These are phyloP conservation scores for Suillia variegata DNA, from an alignment of 2,888 invertebrate genomes.

Conservation along the genomic window DNA sequence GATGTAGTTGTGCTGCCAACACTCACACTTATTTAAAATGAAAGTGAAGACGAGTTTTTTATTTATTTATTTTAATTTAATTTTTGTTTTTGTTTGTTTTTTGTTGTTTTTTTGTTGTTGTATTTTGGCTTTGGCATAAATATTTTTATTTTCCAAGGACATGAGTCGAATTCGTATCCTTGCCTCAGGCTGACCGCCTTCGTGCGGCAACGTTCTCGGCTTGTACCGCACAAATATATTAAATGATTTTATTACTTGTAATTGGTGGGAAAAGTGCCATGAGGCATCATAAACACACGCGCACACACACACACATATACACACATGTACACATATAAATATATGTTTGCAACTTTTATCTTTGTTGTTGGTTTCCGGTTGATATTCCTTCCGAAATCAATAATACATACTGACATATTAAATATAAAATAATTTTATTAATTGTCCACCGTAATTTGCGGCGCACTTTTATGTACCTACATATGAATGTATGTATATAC, in stretches of 20 bases:
- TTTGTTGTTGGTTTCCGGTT: background rate
- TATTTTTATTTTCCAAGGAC: slow-evolving; percentile 20
- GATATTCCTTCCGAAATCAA: too few species aligned
- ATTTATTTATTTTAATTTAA: background rate
- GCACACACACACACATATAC: too few species aligned
- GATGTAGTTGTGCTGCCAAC: background rate
- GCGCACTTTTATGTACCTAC: too few species aligned
- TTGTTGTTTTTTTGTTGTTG: background rate
- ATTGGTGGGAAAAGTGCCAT: slow-evolving; percentile 8
- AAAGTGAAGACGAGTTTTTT: slow-evolving; percentile 6
- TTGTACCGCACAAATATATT: background rate
- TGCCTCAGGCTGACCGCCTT: background rate
- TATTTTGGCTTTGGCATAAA: slow-evolving; percentile 7
- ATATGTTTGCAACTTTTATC: background rate
- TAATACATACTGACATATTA: too few species aligned
- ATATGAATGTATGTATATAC: too few species aligned
- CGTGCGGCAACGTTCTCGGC: background rate
- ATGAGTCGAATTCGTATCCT: background rate
- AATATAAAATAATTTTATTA: too few species aligned
- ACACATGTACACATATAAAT: too few species aligned
- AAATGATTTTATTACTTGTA: slow-evolving; percentile 12
- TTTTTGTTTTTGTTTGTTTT: background rate
- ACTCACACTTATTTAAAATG: slow-evolving; percentile 1
- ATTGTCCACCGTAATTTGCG: too few species aligned
- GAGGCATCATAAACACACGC: too few species aligned